These are phyloP conservation scores for Hoplostethus atlanticus DNA, from an alignment of 2,797 vertebrate species.

Conservation along the genomic window DNA sequence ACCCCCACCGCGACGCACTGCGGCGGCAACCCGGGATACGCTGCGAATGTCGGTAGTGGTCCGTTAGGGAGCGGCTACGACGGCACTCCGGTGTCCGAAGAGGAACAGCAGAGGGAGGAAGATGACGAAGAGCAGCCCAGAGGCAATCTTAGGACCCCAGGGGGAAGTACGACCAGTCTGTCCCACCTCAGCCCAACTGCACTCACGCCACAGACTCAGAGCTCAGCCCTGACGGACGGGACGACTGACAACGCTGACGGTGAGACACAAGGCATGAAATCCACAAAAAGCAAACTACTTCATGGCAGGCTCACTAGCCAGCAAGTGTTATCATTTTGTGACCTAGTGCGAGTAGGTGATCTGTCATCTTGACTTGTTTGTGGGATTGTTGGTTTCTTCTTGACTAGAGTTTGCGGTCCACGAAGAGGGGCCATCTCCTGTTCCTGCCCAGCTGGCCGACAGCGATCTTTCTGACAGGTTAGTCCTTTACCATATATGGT, in stretches of 20 bases:
- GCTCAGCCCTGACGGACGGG: conserved; percentile 44
- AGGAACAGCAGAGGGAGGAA: conserved; percentile 26
- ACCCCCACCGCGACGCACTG: conserved; percentile 46
- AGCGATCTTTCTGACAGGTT: conserved; percentile 94
- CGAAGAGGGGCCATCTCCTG: conserved; percentile 79
- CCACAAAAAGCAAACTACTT: background rate
- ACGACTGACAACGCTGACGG: conserved; percentile 57
- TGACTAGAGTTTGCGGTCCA: conserved; percentile 78
- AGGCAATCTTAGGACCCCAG: conserved; percentile 4
- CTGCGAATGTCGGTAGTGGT: background rate
- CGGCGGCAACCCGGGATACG: conserved; percentile 36
- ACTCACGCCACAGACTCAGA: conserved; percentile 55
- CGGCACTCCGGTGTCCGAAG: conserved; percentile 38
- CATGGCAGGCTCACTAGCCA: too few species aligned
- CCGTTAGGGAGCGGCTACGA: conserved; percentile 4
- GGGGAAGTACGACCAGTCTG: conserved; percentile 18
- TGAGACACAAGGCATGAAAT: conserved; percentile 41
- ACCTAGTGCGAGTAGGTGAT: too few species aligned
- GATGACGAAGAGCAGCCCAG: conserved; percentile 40
- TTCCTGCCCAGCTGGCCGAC: conserved; percentile 85
- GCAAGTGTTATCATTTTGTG: too few species aligned
- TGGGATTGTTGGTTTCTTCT: background rate
- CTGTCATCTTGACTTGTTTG: too few species aligned
- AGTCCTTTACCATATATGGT: conserved; percentile 3
- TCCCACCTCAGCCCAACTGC: conserved; percentile 25